phyloP scores from a whole-genome alignment of 2,888 invertebrate genomes.

The Andrena marginata region DNA sequence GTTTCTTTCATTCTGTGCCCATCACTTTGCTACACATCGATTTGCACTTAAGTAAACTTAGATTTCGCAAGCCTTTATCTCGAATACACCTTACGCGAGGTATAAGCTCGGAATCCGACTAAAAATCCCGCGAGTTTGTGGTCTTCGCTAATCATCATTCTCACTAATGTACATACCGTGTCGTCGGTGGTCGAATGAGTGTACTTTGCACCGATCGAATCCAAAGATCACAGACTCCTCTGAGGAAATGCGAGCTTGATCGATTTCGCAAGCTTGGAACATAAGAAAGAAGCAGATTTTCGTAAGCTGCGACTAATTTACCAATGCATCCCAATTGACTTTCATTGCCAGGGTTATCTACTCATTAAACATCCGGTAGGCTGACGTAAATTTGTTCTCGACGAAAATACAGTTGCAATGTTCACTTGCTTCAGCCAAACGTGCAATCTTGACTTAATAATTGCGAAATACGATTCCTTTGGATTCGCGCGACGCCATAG shows the following conservation, averaged over 20 bases:
- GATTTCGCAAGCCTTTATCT: slow-evolving; percentile 24
- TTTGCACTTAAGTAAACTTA: slow-evolving; percentile 6
- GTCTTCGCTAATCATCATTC: slow-evolving; percentile 46
- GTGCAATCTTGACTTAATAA: neutral
- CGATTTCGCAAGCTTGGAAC: neutral
- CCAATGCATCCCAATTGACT: no score
- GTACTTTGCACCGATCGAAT: slow-evolving; percentile 58
- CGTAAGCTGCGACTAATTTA: no score
- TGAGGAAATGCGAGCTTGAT: neutral
- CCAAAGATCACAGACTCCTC: slow-evolving; percentile 43
- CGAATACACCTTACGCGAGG: neutral
- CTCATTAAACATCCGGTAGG: no score
- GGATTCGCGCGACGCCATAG: slow-evolving; percentile 66
- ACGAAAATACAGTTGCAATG: no score
- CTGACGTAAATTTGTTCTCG: no score
- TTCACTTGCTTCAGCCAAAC: neutral
- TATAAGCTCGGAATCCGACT: slow-evolving; percentile 14
- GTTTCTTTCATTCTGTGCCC: neutral
- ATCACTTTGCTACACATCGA: slow-evolving; percentile 38
- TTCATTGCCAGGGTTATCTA: no score
- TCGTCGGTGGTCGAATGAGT: slow-evolving; percentile 59
- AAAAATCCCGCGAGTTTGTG: slow-evolving; percentile 38
- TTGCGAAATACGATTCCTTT: slow-evolving; percentile 15
- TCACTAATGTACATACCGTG: slow-evolving; percentile 56
- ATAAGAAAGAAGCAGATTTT: neutral